Evolutionary conservation across 1,140 invertebrate species (phyloP), one percentile per base, ranked within the genome.

Genomic region (Leptoteleia sp.): DNA sequence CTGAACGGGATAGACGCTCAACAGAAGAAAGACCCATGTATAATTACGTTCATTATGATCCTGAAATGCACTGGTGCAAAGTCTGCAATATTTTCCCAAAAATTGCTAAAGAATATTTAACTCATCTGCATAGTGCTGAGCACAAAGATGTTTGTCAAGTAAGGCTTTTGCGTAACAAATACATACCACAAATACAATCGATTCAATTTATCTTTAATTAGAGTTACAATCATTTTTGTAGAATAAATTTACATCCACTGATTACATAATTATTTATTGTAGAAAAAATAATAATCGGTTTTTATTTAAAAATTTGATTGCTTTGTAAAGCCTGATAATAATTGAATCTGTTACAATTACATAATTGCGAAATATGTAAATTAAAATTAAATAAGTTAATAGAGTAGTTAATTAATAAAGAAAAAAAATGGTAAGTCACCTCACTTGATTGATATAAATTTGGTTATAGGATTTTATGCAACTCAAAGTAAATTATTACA

Each of bases 21-120:
- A 82, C 88, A 15, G 84, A 84, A 9, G 71, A 83, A 5, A 89
- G 86, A 68, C 86, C 86, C 6, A 91, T 92, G 81, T 92, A 93
- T 86, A 95, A 95, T 91, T 94, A 94, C 83, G 92, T 95, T 25
- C 94, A 95, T 88, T 96, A 95, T 83, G 95, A 96, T 89, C 94
- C 95, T 0, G 95, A 96, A 88, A 93, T 95, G 89, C 95, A 96
- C 88, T 96, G 95, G 95, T 96, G 95, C 87, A 81, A 81, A 55
- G 91, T 93, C 40, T 96, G 95, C 88, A 93, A 95, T 87, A 93
- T 95, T 80, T 96, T 96, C 85, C 95, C 95, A 19, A 92, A 93
- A 84, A 95, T 95, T 7, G 95, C 95, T 38, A 95, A 95, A 85
- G 94, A 95, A 85, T 95, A 95, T 86, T 89, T 96, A 35, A 93